These are phyloP conservation scores for Drosophila melanica DNA, from an alignment of 1,140 invertebrate genomes.

Conservation along the genomic window DNA sequence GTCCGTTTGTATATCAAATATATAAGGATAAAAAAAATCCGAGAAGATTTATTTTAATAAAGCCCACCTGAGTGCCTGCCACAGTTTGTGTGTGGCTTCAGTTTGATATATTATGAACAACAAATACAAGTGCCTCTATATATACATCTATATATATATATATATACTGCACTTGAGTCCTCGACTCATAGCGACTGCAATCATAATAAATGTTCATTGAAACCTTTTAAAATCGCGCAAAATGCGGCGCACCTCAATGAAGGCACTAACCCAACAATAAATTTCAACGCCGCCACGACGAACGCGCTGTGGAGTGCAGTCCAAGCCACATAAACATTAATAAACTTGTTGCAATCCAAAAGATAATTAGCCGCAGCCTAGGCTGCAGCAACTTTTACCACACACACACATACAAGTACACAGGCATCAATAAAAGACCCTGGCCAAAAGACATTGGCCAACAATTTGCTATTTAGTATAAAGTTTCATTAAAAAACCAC, in stretches of 20 bases:
- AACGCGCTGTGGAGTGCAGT: conserved; percentile 3
- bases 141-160: conserved; percentile 34
- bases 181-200: conserved; percentile 49
- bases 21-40: conserved; percentile 15
- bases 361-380: conserved; percentile 78
- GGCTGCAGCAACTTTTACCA: conserved; percentile 46
- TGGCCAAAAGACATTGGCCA: conserved; percentile 47
- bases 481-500: conserved; percentile 81
- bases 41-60: conserved; percentile 61
- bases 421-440: conserved; percentile 32
- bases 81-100: conserved; percentile 24
- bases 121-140: conserved; percentile 9
- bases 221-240: conserved; percentile 82
- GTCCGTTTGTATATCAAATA: no score
- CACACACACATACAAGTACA: conserved; percentile 19
- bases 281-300: conserved; percentile 68
- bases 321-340: conserved; percentile 74
- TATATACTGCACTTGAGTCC: conserved; percentile 45
- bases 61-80: conserved; percentile 13
- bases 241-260: conserved; percentile 73
- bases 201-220: conserved; percentile 83
- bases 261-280: conserved; percentile 74
- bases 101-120: conserved; percentile 63
- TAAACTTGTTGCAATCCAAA: conserved; percentile 83
- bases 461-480: conserved; percentile 83